A percentile compares a stretch with the other conserved stretches of the same genome.
These are phyloP conservation scores for Hecatera dysodea DNA, from an alignment of 2,888 invertebrate species.

Conservation along the genomic window DNA sequence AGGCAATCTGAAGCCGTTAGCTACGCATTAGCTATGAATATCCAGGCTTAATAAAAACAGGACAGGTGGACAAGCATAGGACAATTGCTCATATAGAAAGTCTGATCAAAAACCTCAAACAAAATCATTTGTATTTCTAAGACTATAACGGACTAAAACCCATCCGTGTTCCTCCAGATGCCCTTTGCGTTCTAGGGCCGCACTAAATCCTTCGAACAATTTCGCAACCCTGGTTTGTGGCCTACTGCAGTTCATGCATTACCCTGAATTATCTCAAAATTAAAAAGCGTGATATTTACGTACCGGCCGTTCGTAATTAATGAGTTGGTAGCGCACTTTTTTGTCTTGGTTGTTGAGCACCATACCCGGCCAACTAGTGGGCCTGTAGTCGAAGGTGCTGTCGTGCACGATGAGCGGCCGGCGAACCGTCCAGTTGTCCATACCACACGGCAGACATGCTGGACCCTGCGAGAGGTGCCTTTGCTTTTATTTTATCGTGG, in stretches of 20 bases:
- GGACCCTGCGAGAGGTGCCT: slow-evolving; percentile 73
- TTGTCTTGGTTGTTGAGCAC: slow-evolving; percentile 86
- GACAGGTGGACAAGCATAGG: too few relatives aligned
- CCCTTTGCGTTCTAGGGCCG: too few relatives aligned
- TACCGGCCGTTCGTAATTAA: slow-evolving; percentile 83
- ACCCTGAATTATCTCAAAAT: too few relatives aligned
- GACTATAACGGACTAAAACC: too few relatives aligned
- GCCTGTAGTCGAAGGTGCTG: slow-evolving; percentile 87
- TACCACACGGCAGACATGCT: slow-evolving; percentile 82
- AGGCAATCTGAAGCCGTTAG: background rate
- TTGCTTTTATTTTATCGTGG: background rate
- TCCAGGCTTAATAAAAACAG: background rate
- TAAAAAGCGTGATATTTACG: background rate
- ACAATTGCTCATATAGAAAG: background rate
- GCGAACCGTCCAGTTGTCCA: slow-evolving; percentile 84
- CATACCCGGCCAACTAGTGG: slow-evolving; percentile 87
- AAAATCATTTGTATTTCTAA: background rate
- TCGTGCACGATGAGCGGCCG: slow-evolving; percentile 86
- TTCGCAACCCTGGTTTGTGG: too few relatives aligned
- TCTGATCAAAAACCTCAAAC: slow-evolving; percentile 11
- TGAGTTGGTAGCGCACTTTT: slow-evolving; percentile 85
- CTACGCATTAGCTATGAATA: background rate
- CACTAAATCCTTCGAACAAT: too few relatives aligned
- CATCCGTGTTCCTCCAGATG: too few relatives aligned
- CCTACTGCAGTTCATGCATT: too few relatives aligned